Evolutionary conservation across 2,113 vertebrate species (phyloP).

Genomic region (Stigmatopora argus): DNA sequence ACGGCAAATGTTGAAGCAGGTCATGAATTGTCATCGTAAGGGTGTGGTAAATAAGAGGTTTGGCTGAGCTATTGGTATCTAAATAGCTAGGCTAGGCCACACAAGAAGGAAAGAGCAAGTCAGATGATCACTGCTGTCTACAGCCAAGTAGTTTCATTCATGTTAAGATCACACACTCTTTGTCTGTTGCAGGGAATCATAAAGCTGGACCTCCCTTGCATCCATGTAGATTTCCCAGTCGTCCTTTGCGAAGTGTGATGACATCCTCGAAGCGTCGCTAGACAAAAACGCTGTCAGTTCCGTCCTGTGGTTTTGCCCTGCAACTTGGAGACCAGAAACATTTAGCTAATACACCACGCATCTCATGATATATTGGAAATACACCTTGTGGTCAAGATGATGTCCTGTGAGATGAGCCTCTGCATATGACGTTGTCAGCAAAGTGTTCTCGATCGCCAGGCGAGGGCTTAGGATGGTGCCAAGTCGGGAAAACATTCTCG

Average conservation of each 20-base stretch:
- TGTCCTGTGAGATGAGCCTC: slow-evolving; percentile 47
- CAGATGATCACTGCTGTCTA: neutral
- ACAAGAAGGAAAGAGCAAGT: neutral
- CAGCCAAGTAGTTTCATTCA: neutral
- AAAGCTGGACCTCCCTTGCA: slow-evolving; percentile 90
- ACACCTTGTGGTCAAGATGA: slow-evolving; percentile 44
- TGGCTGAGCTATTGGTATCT: neutral
- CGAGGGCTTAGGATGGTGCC: slow-evolving; percentile 27
- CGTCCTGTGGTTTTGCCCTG: slow-evolving; percentile 47
- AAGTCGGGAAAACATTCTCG: slow-evolving; percentile 28
- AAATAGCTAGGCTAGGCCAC: neutral
- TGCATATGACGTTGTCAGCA: slow-evolving; percentile 61
- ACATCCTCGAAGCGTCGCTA: slow-evolving; percentile 28
- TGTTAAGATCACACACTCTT: neutral
- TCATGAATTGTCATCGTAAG: neutral
- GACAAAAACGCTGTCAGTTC: slow-evolving; percentile 48
- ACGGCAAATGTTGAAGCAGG: neutral
- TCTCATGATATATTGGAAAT: slow-evolving; percentile 47
- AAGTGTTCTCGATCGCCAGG: slow-evolving; percentile 39
- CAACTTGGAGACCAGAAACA: slow-evolving; percentile 46
- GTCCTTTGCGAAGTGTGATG: slow-evolving; percentile 93
- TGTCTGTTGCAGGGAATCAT: slow-evolving; percentile 81
- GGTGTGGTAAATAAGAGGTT: neutral
- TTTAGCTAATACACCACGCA: slow-evolving; percentile 41
- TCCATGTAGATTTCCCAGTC: slow-evolving; percentile 96